These are phyloP conservation scores for Heteropelma amictum DNA, from an alignment of 2,888 invertebrate genomes.

Conservation along the genomic window DNA sequence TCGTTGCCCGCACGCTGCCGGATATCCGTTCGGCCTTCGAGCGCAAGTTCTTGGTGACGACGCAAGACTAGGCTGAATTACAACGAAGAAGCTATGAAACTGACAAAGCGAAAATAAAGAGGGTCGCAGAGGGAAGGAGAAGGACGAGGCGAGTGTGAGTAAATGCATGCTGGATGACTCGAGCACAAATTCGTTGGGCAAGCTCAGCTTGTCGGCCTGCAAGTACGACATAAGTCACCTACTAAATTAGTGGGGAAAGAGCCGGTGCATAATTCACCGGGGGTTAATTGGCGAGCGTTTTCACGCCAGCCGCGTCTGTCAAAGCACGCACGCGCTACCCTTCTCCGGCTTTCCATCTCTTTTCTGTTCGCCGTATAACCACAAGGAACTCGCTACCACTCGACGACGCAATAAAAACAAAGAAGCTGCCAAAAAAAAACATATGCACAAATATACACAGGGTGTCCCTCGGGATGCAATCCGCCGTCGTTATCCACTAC, in stretches of 20 bases:
- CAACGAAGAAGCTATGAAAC: conserved; percentile 46
- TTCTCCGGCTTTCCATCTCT: conserved; percentile 18
- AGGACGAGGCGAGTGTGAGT: conserved; percentile 18
- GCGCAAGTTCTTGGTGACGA: conserved; percentile 45
- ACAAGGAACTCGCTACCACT: conserved; percentile 41
- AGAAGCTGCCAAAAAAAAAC: conserved; percentile 1
- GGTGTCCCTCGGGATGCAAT: no score
- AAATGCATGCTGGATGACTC: conserved; percentile 53
- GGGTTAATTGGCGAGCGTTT: conserved; percentile 77
- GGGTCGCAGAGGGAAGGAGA: conserved; percentile 14
- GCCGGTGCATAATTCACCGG: conserved; percentile 75
- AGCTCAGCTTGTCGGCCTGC: conserved; percentile 67
- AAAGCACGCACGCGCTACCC: conserved; percentile 63
- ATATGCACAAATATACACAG: not conserved
- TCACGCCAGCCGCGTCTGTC: conserved; percentile 76
- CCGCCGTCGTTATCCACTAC: no score
- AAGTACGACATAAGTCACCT: conserved; percentile 76
- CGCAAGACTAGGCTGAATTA: conserved; percentile 51
- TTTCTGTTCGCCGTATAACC: not conserved
- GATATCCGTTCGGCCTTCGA: conserved; percentile 58
- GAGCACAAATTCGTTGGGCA: conserved; percentile 64
- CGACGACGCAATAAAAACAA: conserved; percentile 51
- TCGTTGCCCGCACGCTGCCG: conserved; percentile 44
- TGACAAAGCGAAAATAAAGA: conserved; percentile 11
- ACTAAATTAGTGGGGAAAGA: conserved; percentile 74